Evolutionary conservation across 2,113 vertebrate species (phyloP).

Genomic region (Pseudorasbora parva): DNA sequence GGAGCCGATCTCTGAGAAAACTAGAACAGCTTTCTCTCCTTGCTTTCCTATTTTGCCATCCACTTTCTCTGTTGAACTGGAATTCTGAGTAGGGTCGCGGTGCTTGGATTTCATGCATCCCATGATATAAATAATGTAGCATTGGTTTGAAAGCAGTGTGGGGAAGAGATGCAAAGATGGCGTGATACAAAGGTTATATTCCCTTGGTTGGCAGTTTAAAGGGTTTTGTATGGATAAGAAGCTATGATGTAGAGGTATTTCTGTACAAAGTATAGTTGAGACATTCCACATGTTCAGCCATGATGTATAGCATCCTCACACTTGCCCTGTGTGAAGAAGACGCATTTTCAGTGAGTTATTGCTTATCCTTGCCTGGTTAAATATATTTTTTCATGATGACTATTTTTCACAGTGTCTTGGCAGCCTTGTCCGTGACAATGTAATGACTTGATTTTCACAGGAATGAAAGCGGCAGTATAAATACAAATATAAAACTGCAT

Average conservation of each 20-base stretch:
- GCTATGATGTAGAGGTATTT: constrained; percentile 72
- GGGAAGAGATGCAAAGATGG: constrained; percentile 1
- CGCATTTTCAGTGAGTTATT: constrained; percentile 58
- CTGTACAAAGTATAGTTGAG: constrained; percentile 55
- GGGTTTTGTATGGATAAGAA: constrained; percentile 30
- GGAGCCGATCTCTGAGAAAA: constrained; percentile 60
- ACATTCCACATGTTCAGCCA: constrained; percentile 25
- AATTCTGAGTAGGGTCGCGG: constrained; percentile 70
- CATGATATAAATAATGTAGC: constrained; percentile 78
- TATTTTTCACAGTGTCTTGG: constrained; percentile 39
- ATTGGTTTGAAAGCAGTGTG: constrained; percentile 56
- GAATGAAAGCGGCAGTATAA: not conserved
- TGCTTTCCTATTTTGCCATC: constrained; percentile 54
- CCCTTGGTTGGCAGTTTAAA: constrained; percentile 10
- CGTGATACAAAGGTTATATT: not conserved
- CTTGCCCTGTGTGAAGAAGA: constrained; percentile 56
- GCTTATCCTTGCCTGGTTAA: constrained; percentile 38
- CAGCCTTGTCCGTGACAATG: not conserved
- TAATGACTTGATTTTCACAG: not conserved
- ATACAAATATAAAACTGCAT: not conserved
- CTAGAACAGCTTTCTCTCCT: constrained; percentile 75
- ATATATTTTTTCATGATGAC: constrained; percentile 49
- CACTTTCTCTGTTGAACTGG: constrained; percentile 66
- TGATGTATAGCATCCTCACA: constrained; percentile 30
- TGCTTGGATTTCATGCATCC: constrained; percentile 96